Evolutionary conservation across 1,140 invertebrate species (phyloP), one percentile per base, ranked within the genome.

Genomic region (Papilio dardanus): DNA sequence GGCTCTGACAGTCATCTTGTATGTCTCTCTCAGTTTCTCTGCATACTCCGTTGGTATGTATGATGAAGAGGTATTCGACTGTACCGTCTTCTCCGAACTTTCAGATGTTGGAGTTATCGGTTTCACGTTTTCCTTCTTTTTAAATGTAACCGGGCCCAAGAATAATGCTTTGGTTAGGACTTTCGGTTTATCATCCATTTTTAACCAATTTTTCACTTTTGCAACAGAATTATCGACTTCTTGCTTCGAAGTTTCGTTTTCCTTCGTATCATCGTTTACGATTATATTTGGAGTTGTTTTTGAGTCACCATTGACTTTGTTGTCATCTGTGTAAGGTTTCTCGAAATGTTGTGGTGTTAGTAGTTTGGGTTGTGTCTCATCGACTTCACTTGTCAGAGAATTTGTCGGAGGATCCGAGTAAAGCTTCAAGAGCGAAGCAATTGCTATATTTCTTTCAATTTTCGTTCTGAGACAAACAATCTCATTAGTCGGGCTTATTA

Each of bases 181-280:
- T 69, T 78, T 80, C 68, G 31, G 65, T 54, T 77, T 77, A 2
- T 65, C 42, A 42, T 81, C 75, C 65, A 75, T 79, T n/a, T 81
- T 71, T 0, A 91, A 74, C 89, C 89, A 91, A 10, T 78, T 80
- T n/a, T 83, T 80, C 0, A 91, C 89, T 79, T 89, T 91, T 24
- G 81, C 76, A 19, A 88, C 81, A 0, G 87, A 89, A 30, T 82
- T 69, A 42, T 79, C 76, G 0, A 88, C 67, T 62, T 78, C 75
- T 21, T 33, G 71, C 5, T 73, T 37, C 16, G 21, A 24, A 16
- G 30, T 40, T 37, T 31, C 42, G 62, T n/a, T 14, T 10, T 42
- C 24, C 31, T 66, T 66, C 16, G 7, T 66, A 21, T 50, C 16
- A 16, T 46, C 5, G 8, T 7, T 46, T 31, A 65, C 16, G 5